Percentiles rank a stretch among this genome's conserved stretches.
Evolutionary conservation across 2,888 invertebrate species (phyloP).

Genomic region (Germaria angustata): DNA sequence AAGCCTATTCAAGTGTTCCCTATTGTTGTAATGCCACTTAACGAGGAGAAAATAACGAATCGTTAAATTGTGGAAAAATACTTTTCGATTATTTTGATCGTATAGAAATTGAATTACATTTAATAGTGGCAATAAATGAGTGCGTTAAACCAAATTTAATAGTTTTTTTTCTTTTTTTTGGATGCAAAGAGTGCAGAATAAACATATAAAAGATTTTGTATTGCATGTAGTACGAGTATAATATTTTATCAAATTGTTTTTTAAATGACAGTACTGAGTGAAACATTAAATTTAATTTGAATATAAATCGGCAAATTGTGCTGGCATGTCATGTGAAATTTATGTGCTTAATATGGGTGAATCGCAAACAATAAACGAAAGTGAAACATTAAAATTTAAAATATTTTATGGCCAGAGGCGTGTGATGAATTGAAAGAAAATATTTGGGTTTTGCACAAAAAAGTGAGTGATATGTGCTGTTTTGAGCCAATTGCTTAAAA

Average conservation of each 20-base stretch:
- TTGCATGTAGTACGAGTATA: neutral
- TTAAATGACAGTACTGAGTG: neutral
- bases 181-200: neutral
- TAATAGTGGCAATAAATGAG: conserved; percentile 34
- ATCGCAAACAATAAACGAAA: neutral
- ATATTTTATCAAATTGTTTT: neutral
- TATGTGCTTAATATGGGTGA: no score
- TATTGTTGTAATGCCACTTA: neutral
- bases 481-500: no score
- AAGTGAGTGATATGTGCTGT: no score
- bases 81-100: neutral
- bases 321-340: neutral
- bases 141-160: conserved; percentile 12
- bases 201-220: neutral
- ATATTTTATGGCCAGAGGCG: neutral
- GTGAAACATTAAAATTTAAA: neutral
- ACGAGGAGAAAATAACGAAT: neutral
- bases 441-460: no score
- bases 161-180: neutral
- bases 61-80: conserved; percentile 29
- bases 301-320: conserved; percentile 14
- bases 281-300: neutral
- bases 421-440: neutral
- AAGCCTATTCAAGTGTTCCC: neutral
- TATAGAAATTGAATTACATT: conserved; percentile 36